phyloP scores from a whole-genome alignment of 2,888 invertebrate genomes.

The Hydraecia micacea region DNA sequence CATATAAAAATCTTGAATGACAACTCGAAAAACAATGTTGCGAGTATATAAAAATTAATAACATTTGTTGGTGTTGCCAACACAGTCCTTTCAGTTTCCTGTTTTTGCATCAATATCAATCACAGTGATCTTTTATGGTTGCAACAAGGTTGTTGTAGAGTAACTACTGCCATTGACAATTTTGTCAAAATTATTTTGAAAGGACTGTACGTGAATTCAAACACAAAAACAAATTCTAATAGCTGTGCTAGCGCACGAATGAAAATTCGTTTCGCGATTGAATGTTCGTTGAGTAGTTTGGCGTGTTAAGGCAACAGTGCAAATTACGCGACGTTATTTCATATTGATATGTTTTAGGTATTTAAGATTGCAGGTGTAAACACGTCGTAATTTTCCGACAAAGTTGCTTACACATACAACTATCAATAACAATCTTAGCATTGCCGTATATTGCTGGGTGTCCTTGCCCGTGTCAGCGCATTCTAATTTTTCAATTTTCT shows the following conservation, averaged over 20 bases:
- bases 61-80: too few species aligned
- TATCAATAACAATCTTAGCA: not conserved
- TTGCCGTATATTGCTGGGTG: not conserved
- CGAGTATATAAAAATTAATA: too few species aligned
- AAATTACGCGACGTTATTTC: not conserved
- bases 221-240: conserved; percentile 3
- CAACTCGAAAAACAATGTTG: too few species aligned
- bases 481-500: conserved; percentile 50
- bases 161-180: not conserved
- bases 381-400: not conserved
- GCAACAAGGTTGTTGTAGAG: not conserved
- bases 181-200: too few species aligned
- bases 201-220: not conserved
- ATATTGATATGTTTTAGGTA: not conserved
- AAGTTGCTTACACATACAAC: not conserved
- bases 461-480: not conserved
- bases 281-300: not conserved
- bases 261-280: not conserved
- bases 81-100: not conserved
- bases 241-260: not conserved
- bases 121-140: not conserved
- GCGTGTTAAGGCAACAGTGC: not conserved
- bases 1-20: too few species aligned
- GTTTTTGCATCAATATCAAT: not conserved
- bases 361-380: not conserved